Conservation (phyloP, 1,140 invertebrate genomes). For the Saccostrea echinata region DNA sequence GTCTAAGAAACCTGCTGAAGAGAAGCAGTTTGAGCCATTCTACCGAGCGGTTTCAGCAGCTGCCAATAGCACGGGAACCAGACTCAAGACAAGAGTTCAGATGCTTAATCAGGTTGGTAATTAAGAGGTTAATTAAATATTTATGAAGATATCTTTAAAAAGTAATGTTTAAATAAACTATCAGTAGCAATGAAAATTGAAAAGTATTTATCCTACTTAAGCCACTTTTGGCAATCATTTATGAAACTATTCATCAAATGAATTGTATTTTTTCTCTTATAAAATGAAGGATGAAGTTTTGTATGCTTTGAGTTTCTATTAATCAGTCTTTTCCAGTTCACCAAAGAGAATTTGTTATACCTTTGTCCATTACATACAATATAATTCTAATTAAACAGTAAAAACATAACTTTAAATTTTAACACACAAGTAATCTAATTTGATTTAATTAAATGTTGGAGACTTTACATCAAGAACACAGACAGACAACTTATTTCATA, state of each 20-base stretch:
- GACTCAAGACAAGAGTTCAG: slow-evolving; percentile 75
- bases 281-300: background rate
- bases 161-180: too few relatives aligned
- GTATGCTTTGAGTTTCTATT: background rate
- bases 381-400: background rate
- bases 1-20: slow-evolving; percentile 70
- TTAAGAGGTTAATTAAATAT: background rate
- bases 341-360: background rate
- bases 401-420: too few relatives aligned
- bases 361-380: background rate
- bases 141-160: background rate
- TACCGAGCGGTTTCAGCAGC: slow-evolving; percentile 75
- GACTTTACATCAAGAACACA: too few relatives aligned
- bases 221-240: too few relatives aligned
- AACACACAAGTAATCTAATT: background rate
- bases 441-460: too few relatives aligned
- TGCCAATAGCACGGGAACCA: slow-evolving; percentile 76
- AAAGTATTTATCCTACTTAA: too few relatives aligned
- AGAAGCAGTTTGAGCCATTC: slow-evolving; percentile 76
- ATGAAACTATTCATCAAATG: too few relatives aligned
- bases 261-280: too few relatives aligned
- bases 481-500: too few relatives aligned
- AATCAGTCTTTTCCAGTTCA: background rate
- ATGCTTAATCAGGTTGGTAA: slow-evolving; percentile 74
- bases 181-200: too few relatives aligned